A percentile compares a stretch with the other conserved stretches of the same genome.
Conservation (phyloP, 2,797 vertebrate genomes). For the Takifugu rubripes region DNA sequence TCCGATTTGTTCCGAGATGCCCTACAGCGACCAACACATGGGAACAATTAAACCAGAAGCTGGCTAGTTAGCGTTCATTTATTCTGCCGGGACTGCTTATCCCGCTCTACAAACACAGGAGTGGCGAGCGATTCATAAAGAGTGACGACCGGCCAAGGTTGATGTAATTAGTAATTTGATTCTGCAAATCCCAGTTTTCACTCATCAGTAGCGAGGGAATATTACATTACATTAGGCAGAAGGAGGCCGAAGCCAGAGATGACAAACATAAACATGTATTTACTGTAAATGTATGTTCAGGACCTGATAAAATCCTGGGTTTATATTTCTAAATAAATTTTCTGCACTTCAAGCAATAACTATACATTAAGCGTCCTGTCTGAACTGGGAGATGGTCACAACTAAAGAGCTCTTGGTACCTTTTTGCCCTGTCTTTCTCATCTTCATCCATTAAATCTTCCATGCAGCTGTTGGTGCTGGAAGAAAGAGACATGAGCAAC, state of each 20-base stretch:
- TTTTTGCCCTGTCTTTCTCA: conserved; percentile 84
- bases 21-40: conserved; percentile 63
- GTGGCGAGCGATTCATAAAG: too few relatives aligned
- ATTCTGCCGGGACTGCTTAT: background rate
- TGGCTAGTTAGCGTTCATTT: background rate
- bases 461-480: conserved; percentile 83
- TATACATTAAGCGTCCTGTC: conserved; percentile 2
- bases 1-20: conserved; percentile 83
- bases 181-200: background rate
- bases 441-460: conserved; percentile 88
- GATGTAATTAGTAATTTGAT: background rate
- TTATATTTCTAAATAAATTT: background rate
- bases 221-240: background rate
- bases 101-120: background rate
- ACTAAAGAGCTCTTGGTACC: conserved; percentile 63
- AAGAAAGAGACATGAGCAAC: conserved; percentile 38
- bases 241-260: background rate
- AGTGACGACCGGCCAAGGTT: background rate
- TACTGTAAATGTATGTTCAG: background rate
- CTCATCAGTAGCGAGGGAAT: background rate
- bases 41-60: conserved; percentile 12
- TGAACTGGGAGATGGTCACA: too few relatives aligned
- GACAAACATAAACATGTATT: background rate
- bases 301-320: background rate
- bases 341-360: background rate